Evolutionary conservation across 2,113 vertebrate genomes (phyloP).

Genomic region (Strigops habroptila): DNA sequence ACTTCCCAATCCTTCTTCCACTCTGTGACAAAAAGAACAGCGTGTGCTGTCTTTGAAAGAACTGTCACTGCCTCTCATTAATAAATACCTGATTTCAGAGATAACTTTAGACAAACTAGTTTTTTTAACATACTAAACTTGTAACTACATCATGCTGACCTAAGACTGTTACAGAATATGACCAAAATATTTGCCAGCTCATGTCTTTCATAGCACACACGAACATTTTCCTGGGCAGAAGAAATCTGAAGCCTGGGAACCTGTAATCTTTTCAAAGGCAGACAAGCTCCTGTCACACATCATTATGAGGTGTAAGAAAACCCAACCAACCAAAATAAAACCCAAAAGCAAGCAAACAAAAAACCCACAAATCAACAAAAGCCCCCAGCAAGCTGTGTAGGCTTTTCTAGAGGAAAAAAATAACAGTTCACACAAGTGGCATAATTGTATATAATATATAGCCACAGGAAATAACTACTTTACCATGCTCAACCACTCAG

Average conservation of each 20-base stretch:
- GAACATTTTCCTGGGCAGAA: not conserved
- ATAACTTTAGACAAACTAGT: not conserved
- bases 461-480: conserved; percentile 45
- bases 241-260: not conserved
- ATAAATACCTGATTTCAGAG: not conserved
- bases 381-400: not conserved
- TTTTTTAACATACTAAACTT: not conserved
- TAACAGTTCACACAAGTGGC: not conserved
- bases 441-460: conserved; percentile 52
- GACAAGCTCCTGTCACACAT: not conserved
- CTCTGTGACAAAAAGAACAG: not conserved
- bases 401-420: not conserved
- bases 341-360: not conserved
- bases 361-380: not conserved
- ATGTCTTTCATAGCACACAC: not conserved
- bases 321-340: not conserved
- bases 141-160: not conserved
- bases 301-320: not conserved
- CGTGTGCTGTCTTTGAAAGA: not conserved
- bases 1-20: not conserved
- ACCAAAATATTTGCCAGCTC: not conserved
- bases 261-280: not conserved
- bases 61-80: fast-evolving
- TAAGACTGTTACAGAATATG: not conserved
- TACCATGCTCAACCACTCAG: conserved; percentile 24